Conservation (phyloP, 2,113 vertebrate species). For the Mystacornis crossleyi region DNA sequence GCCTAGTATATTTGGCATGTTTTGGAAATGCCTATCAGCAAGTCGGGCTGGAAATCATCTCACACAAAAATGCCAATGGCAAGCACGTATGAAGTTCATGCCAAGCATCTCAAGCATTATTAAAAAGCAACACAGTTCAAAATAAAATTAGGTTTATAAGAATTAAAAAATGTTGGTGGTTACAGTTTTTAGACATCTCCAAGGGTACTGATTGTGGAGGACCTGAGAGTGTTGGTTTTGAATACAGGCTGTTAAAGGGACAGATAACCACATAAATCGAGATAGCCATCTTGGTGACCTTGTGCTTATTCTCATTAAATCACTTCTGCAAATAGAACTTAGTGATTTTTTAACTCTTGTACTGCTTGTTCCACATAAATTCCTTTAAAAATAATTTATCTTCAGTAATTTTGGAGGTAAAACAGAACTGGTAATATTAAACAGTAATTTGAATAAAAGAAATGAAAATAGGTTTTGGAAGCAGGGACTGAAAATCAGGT, state of each 20-base stretch:
- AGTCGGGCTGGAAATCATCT: not conserved
- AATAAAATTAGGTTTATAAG: not conserved
- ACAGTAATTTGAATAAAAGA: not conserved
- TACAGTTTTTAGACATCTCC: not conserved
- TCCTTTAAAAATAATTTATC: not conserved
- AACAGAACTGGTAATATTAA: not conserved
- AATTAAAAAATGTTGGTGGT: not conserved
- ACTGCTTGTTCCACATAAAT: not conserved
- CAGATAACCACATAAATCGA: not conserved
- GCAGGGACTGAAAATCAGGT: not conserved
- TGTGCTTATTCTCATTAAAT: not conserved
- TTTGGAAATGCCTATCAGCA: not conserved
- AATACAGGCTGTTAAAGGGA: not conserved
- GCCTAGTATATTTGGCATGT: fast-evolving
- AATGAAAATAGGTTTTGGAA: not conserved
- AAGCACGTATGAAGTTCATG: not conserved
- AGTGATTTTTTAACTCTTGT: not conserved
- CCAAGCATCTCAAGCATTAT: not conserved
- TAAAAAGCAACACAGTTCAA: not conserved
- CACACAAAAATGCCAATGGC: not conserved
- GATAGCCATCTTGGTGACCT: not conserved
- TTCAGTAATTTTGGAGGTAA: not conserved
- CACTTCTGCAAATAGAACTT: not conserved
- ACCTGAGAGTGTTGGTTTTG: not conserved
- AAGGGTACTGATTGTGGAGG: not conserved